Percentiles rank a stretch among this genome's conserved stretches.
phyloP scores from a whole-genome alignment of 2,888 invertebrate genomes.

The Nipponacmea schrenckii region DNA sequence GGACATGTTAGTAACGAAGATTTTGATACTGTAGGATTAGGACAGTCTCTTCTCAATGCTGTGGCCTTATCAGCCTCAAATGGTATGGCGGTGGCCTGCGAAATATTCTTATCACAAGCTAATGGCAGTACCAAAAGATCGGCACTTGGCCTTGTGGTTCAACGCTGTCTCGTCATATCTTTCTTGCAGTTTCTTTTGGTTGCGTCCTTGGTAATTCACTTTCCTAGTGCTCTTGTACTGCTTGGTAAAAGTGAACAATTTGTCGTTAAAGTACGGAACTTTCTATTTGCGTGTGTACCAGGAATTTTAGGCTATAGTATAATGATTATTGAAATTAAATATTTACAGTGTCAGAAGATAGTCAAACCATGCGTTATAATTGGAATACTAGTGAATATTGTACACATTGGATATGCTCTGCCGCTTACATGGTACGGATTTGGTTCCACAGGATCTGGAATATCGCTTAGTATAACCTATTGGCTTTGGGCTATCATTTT shows the following conservation, averaged over 20 bases:
- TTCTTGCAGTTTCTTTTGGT: background rate
- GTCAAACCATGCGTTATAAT: too few species aligned
- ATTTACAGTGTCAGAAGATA: too few species aligned
- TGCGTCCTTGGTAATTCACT: background rate
- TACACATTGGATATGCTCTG: background rate
- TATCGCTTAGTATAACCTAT: background rate
- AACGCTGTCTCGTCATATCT: background rate
- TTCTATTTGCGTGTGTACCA: background rate
- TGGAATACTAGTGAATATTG: too few species aligned
- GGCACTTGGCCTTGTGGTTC: background rate
- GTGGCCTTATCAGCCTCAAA: background rate
- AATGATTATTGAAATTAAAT: too few species aligned
- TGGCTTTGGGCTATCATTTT: background rate
- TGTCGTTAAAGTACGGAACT: background rate
- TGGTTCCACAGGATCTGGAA: background rate
- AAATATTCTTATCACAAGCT: background rate
- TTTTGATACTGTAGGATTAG: background rate
- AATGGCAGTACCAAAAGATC: background rate
- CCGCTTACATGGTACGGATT: background rate
- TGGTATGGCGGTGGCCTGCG: background rate
- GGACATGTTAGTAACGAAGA: background rate
- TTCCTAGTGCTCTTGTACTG: background rate
- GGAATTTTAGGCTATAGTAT: background rate
- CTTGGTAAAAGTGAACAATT: background rate
- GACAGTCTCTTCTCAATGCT: background rate